These are phyloP conservation scores for Hypomecis atomaria DNA, from an alignment of 2,888 invertebrate species.

Conservation along the genomic window DNA sequence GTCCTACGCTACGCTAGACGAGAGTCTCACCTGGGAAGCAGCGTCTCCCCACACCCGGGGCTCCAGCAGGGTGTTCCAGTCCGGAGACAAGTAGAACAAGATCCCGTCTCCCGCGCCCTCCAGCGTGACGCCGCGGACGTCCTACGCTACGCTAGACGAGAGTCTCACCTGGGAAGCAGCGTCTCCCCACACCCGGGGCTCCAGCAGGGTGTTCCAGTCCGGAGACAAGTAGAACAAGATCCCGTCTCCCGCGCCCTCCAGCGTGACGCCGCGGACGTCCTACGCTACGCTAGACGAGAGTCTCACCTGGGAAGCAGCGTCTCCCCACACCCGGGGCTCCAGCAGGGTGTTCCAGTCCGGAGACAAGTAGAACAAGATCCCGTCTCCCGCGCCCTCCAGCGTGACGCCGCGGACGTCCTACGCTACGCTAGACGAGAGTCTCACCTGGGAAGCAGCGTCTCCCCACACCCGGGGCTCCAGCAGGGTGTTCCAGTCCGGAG, in stretches of 20 bases:
- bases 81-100: conserved; percentile 89
- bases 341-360: conserved; percentile 89
- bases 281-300: neutral
- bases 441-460: conserved; percentile 89
- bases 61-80: conserved; percentile 87
- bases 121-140: conserved; percentile 86
- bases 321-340: conserved; percentile 90
- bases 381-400: conserved; percentile 88
- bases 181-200: conserved; percentile 91
- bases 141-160: neutral
- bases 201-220: conserved; percentile 86
- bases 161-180: conserved; percentile 88
- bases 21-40: conserved; percentile 85
- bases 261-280: conserved; percentile 86
- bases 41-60: conserved; percentile 92
- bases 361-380: conserved; percentile 89
- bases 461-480: conserved; percentile 90
- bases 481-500: conserved; percentile 89
- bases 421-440: neutral
- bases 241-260: conserved; percentile 89
- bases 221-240: conserved; percentile 90
- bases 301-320: conserved; percentile 88
- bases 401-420: conserved; percentile 86
- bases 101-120: conserved; percentile 90
- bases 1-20: neutral